Evolutionary conservation across 1,140 invertebrate species (phyloP).

Genomic region (Elysia chlorotica): DNA sequence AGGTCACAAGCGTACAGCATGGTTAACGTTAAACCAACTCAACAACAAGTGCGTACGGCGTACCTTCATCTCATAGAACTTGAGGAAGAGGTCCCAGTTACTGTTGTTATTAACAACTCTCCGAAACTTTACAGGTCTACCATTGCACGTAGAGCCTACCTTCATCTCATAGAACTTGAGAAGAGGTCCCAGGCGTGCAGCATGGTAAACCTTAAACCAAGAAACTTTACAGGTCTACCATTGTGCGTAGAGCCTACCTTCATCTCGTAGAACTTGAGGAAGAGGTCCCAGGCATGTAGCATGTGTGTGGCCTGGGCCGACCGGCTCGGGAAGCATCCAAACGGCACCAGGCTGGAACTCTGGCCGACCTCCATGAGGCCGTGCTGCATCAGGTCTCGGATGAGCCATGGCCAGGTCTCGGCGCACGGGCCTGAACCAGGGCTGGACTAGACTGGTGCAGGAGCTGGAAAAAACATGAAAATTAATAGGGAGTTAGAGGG

Average conservation of each 20-base stretch:
- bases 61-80: no score
- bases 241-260: no score
- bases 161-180: constrained; percentile 89
- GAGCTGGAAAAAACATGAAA: constrained; percentile 52
- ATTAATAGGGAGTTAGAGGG: no score
- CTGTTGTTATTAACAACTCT: no score
- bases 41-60: no score
- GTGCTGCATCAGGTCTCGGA: constrained; percentile 93
- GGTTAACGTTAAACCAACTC: no score
- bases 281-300: constrained; percentile 89
- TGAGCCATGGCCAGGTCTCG: constrained; percentile 85
- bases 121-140: no score
- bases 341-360: constrained; percentile 82
- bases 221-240: no score
- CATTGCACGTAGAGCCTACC: no score
- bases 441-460: constrained; percentile 69
- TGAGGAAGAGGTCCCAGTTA: no score
- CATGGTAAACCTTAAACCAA: no score
- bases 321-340: constrained; percentile 83
- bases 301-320: constrained; percentile 43
- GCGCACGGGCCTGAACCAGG: constrained; percentile 82
- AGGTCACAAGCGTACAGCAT: no score
- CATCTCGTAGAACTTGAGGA: constrained; percentile 87
- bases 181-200: constrained; percentile 67
- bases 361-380: constrained; percentile 78